Percentiles rank a stretch among this genome's conserved stretches.
Conservation (phyloP, 2,888 invertebrate species). For the Drosophila quasianomalipes region DNA sequence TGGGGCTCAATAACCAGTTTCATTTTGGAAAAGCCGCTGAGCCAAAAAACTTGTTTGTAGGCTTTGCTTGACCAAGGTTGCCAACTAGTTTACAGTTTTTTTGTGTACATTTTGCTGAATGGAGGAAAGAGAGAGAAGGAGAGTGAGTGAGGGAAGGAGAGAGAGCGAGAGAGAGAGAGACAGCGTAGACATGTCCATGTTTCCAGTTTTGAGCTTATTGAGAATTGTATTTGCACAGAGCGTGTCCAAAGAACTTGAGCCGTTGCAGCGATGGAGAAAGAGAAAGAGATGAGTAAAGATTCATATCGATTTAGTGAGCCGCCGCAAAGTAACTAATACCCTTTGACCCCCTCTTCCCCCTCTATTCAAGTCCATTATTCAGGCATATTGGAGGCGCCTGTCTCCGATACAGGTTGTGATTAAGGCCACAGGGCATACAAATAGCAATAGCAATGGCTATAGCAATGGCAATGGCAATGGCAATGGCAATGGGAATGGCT, state of each 20-base stretch:
- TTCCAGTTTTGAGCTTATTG: slow-evolving; percentile 44
- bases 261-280: slow-evolving; percentile 9
- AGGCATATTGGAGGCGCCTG: slow-evolving; percentile 53
- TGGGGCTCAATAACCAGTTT: slow-evolving; percentile 54
- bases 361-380: slow-evolving; percentile 61
- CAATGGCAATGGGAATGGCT: not conserved
- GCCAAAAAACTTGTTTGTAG: slow-evolving; percentile 37
- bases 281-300: slow-evolving; percentile 2
- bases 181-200: slow-evolving; percentile 7
- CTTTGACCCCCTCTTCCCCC: not conserved
- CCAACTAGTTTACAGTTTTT: slow-evolving; percentile 31
- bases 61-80: slow-evolving; percentile 37
- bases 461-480: not conserved
- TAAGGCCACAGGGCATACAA: slow-evolving; percentile 65
- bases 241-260: slow-evolving; percentile 17
- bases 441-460: not conserved
- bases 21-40: slow-evolving; percentile 46
- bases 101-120: slow-evolving; percentile 32
- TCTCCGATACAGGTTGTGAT: slow-evolving; percentile 61
- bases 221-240: slow-evolving; percentile 42
- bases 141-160: not conserved
- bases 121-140: slow-evolving; percentile 16
- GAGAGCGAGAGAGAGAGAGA: not conserved
- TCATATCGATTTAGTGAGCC: slow-evolving; percentile 68
- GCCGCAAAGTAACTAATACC: slow-evolving; percentile 51